Evolutionary conservation across 2,113 vertebrate species (phyloP).

Genomic region (Callionymus lyra): DNA sequence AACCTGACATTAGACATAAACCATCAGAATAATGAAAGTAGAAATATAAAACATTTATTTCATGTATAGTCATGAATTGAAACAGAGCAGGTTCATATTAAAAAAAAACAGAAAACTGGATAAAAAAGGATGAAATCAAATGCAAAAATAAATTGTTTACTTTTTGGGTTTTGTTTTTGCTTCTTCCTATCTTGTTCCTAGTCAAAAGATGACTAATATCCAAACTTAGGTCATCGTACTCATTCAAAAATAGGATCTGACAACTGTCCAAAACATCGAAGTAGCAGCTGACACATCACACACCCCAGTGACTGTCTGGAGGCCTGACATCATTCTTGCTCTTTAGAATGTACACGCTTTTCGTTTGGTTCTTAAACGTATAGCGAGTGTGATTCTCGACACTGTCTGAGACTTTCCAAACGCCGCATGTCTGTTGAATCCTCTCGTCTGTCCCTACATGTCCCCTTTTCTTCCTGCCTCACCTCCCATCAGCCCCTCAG

Average conservation of each 20-base stretch:
- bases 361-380: too few relatives aligned
- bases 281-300: constrained; percentile 47
- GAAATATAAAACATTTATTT: too few relatives aligned
- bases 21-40: too few relatives aligned
- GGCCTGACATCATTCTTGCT: constrained; percentile 34
- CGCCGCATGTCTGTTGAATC: constrained; percentile 5
- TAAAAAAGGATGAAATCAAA: too few relatives aligned
- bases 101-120: too few relatives aligned
- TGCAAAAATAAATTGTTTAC: too few relatives aligned
- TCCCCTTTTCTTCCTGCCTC: constrained; percentile 15
- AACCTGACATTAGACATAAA: too few relatives aligned
- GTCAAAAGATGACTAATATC: neutral
- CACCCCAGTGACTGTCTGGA: constrained; percentile 26
- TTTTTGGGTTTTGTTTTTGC: neutral
- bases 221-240: neutral
- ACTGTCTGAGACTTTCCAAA: constrained; percentile 1
- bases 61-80: too few relatives aligned
- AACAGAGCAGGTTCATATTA: too few relatives aligned
- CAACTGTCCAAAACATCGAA: constrained; percentile 39
- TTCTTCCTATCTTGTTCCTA: neutral
- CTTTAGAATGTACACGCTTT: too few relatives aligned
- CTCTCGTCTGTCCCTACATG: constrained; percentile 13
- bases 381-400: too few relatives aligned
- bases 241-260: constrained; percentile 13
- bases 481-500: constrained; percentile 23